Conservation (phyloP, 2,113 vertebrate genomes). For the Gorsachius goisagi region DNA sequence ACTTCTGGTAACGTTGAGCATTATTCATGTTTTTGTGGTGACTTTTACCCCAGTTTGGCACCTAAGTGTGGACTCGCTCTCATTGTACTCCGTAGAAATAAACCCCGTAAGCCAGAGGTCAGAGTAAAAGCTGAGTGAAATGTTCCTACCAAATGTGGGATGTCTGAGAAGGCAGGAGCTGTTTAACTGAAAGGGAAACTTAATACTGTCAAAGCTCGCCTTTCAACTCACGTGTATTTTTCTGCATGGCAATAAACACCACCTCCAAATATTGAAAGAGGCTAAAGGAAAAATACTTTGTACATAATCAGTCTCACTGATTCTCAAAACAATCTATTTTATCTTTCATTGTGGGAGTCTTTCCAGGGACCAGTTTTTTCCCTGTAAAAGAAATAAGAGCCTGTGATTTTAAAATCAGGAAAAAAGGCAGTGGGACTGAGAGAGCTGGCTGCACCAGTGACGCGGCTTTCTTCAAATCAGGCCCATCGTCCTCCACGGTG, state of each 20-base stretch:
- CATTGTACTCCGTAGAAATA: constrained; percentile 1
- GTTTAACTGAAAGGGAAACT: neutral
- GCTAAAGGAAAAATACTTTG: neutral
- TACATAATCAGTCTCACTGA: neutral
- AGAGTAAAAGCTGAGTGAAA: neutral
- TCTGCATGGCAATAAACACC: neutral
- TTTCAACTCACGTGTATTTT: neutral
- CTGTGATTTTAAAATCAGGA: neutral
- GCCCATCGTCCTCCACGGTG: fast-evolving
- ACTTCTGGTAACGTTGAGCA: neutral
- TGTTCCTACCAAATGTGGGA: neutral
- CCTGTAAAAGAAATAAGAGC: neutral
- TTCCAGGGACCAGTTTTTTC: neutral
- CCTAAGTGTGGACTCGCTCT: neutral
- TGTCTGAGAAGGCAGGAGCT: neutral
- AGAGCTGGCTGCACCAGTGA: neutral
- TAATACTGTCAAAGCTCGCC: neutral
- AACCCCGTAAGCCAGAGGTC: constrained; percentile 19
- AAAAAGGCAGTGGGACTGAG: neutral
- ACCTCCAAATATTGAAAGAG: neutral
- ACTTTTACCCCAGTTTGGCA: neutral
- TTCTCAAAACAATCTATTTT: neutral
- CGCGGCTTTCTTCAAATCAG: neutral
- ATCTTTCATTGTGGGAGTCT: neutral
- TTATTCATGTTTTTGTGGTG: constrained; percentile 14